Evolutionary conservation across 2,797 vertebrate species (phyloP), one percentile per base, ranked within the genome.

Genomic region (Acanthurus lineatus): DNA sequence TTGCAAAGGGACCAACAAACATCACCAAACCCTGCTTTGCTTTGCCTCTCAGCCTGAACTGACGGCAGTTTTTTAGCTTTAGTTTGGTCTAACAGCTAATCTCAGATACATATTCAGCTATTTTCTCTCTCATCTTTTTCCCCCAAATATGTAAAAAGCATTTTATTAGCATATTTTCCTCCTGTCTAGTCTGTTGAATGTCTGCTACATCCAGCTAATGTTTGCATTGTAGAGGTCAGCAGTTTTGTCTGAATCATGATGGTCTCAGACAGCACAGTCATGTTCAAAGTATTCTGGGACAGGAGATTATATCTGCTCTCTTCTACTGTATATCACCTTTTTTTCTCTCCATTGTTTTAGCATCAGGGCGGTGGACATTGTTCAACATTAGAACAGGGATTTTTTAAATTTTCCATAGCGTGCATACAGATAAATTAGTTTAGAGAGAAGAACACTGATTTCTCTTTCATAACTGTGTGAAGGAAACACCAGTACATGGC

Each of bases 221-320:
- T 42, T 42, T 42, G 40, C 73, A 70, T 69, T 57, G 57, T 16
- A 6, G 48, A 72, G 77, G 73, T 86, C 77, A 79, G 79, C 28
- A 59, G 32, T 25, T 85, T 56, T 83, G 32, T 58, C 47, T 59
- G 81, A 89, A 79, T 82, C 58, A 49, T 47, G 70, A 79, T 72
- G 17, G 56, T 17, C 69, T 65, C 76, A 9, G 77, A 58, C 71
- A 48, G 75, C 51, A 74, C 61, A 35, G 65, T 16, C 25, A 38
- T 73, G 68, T 76, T 64, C 54, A 51, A 85, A 77, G 67, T 67
- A 67, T 66, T 74, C 67, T 15, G 61, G 54, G 78, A 81, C 77
- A 38, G 60, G 68, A 82, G 79, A 83, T 89, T 59, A 76, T 65
- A 76, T 78, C 73, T 53, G 66, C 62, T 70, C 69, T 67, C 77